Base-by-base conservation (phyloP, 2,113 vertebrate genomes). In the Lycocorax pyrrhopterus region DNA sequence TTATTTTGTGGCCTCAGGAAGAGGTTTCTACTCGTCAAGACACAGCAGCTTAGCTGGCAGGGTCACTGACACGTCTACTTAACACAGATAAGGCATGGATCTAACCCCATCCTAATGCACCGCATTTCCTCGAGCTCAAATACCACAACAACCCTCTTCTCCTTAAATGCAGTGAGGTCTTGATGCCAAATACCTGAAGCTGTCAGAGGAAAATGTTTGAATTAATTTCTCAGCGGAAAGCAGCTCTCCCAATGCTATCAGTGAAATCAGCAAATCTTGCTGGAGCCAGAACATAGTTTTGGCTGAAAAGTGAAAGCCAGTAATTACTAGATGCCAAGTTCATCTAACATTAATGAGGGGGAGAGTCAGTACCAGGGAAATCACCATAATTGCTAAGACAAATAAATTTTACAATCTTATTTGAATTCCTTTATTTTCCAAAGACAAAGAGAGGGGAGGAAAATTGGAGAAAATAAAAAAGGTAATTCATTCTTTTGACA, bases 301-400 rank as follows among this genome's bases (percentile, higher is more conserved):
- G 91, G 89, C 73, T 95, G 71, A 62, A 92, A 96, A 97, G 32
- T 5, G 1, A 89, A 85, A 86, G 41, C n/a, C 58, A 84, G 71
- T 89, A 96, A 95, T 96, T 93, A 91, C 43, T 30, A 81, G 51
- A 92, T 95, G 86, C 78, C 86, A 95, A 95, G 80, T 93, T 89
- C 75, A 91, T 88, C 55, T 75, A 92, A 95, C 46, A 53, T 91
- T 88, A 96, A 95, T 53, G 68, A 95, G 39, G 23, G 22, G 39
- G n/a, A 16, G 62, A 92, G 52, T 63, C 53, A 82, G 60, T 29
- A 93, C 78, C 58, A 69, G n/a, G 35, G 23, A 88, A 96, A 93
- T 83, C 73, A 79, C 84, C 59, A 60, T 91, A 86, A 95, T 43
- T 68, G 73, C 29, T 62, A 62, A 78, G 78, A 46, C 23, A 78